phyloP scores from a whole-genome alignment of 1,140 invertebrate species.

The Drosophila miranda region DNA sequence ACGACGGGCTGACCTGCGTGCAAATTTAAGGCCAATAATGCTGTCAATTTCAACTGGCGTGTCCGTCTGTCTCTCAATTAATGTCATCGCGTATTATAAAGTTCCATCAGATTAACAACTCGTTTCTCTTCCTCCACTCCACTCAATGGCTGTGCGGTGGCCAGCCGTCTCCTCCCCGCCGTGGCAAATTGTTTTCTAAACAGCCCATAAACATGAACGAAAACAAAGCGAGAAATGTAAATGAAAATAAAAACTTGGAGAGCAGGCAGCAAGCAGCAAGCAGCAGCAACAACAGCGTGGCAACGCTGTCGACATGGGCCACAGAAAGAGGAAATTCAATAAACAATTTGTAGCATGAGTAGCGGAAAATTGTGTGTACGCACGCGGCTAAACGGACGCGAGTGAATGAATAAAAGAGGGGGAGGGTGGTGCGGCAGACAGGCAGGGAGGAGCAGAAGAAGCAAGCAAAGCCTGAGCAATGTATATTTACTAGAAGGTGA shows the following conservation, averaged over 20 bases:
- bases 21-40: constrained; percentile 77
- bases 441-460: constrained; percentile 3
- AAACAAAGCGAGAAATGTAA: constrained; percentile 79
- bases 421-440: not conserved
- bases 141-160: not conserved
- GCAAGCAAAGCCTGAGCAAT: constrained; percentile 24
- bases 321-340: constrained; percentile 77
- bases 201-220: constrained; percentile 77
- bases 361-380: constrained; percentile 80
- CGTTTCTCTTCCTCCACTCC: too few species aligned
- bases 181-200: constrained; percentile 76
- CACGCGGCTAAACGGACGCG: constrained; percentile 73
- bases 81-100: constrained; percentile 77
- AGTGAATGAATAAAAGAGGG: constrained; percentile 30
- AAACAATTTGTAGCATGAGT: constrained; percentile 81
- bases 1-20: constrained; percentile 28
- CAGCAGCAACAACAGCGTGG: constrained; percentile 11
- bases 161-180: constrained; percentile 14
- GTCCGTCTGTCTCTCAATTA: constrained; percentile 65
- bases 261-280: constrained; percentile 12
- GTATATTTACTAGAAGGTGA: too few species aligned
- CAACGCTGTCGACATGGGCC: constrained; percentile 24
- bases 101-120: constrained; percentile 64
- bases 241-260: constrained; percentile 76
- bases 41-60: constrained; percentile 75